Conservation (phyloP, 2,888 invertebrate genomes). For the Eudemis profundana region DNA sequence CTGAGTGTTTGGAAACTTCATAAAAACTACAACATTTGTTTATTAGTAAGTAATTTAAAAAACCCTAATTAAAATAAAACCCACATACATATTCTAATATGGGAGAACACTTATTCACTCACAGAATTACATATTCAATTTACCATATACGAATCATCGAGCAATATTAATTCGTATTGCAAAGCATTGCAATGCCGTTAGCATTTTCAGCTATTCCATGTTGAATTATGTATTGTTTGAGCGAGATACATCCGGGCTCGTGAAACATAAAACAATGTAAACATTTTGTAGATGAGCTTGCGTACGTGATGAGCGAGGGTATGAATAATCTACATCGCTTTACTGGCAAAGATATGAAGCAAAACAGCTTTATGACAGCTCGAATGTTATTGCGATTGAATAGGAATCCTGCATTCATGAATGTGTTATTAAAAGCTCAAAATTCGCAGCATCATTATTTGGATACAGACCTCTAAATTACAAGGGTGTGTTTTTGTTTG, state of each 20-base stretch:
- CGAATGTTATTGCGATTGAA: no score
- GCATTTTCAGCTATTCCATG: background rate
- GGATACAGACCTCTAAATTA: no score
- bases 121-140: background rate
- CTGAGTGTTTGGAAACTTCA: no score
- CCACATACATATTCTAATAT: background rate
- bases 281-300: background rate
- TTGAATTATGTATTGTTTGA: conserved; percentile 10
- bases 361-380: background rate
- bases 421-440: no score
- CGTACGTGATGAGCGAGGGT: background rate
- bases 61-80: background rate
- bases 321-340: background rate
- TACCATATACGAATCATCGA: background rate
- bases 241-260: background rate
- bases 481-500: no score
- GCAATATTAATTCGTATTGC: background rate
- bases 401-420: no score
- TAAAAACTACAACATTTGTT: no score
- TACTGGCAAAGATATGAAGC: background rate
- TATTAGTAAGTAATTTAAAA: no score
- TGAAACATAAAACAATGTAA: background rate
- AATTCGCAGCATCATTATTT: no score
- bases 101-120: background rate
- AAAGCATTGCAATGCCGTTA: background rate